A percentile compares a stretch with the other conserved stretches of the same genome.
Evolutionary conservation across 1,140 invertebrate genomes (phyloP).

Genomic region (Megalonaias nervosa): DNA sequence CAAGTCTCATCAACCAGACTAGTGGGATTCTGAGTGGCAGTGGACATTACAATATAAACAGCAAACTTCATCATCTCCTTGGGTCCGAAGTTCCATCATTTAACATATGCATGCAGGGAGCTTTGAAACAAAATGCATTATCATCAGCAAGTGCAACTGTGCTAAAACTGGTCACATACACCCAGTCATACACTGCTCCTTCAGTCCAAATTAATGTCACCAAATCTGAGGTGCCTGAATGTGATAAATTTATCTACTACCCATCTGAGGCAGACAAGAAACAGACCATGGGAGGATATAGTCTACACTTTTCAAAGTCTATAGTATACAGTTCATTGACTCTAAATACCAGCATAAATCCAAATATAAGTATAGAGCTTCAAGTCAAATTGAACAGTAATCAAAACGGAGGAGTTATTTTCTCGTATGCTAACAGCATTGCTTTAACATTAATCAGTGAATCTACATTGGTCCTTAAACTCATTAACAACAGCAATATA

Average conservation of each 20-base stretch:
- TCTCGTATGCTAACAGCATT: constrained; percentile 40
- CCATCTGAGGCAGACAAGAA: constrained; percentile 17
- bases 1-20: constrained; percentile 16
- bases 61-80: constrained; percentile 28
- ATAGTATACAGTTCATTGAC: constrained; percentile 33
- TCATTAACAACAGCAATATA: constrained; percentile 16
- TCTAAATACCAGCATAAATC: constrained; percentile 8
- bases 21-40: constrained; percentile 38
- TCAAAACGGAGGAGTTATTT: constrained; percentile 38
- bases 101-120: constrained; percentile 18
- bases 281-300: constrained; percentile 37
- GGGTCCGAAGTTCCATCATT: constrained; percentile 15
- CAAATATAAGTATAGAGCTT: constrained; percentile 41
- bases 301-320: constrained; percentile 35
- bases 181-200: constrained; percentile 8
- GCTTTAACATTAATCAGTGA: constrained; percentile 19
- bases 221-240: constrained; percentile 28
- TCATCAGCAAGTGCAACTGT: background rate
- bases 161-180: constrained; percentile 5
- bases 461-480: constrained; percentile 25
- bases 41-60: constrained; percentile 4
- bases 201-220: constrained; percentile 11
- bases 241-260: constrained; percentile 44
- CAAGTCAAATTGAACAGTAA: constrained; percentile 29
- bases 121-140: constrained; percentile 9